Percentiles rank a stretch among this genome's conserved stretches.
Evolutionary conservation across 2,113 vertebrate species (phyloP).

Genomic region (Hoplias malabaricus): DNA sequence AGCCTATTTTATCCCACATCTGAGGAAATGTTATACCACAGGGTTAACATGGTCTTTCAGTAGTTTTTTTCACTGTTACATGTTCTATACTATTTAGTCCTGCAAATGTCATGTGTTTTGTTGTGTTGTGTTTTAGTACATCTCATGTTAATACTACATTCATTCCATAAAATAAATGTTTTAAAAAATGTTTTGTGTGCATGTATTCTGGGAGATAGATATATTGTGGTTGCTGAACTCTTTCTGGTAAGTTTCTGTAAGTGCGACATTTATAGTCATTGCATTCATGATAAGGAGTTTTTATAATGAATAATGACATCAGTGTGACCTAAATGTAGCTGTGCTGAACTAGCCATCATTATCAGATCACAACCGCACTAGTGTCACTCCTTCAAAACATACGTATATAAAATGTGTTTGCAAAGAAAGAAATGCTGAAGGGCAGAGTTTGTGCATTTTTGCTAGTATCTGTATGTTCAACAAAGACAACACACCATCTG

Average conservation of each 20-base stretch:
- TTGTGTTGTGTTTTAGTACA: neutral
- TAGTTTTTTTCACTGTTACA: neutral
- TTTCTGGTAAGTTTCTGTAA: constrained; percentile 6
- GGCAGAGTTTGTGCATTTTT: neutral
- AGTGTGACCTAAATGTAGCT: constrained; percentile 12
- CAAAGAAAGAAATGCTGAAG: neutral
- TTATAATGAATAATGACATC: constrained; percentile 30
- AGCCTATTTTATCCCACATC: neutral
- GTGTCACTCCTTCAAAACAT: neutral
- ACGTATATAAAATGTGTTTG: neutral
- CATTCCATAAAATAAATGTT: neutral
- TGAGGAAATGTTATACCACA: neutral
- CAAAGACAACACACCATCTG: neutral
- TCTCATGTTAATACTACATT: constrained; percentile 2
- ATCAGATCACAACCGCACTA: neutral
- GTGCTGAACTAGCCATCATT: neutral
- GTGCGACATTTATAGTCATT: constrained; percentile 26
- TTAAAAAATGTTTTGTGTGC: neutral
- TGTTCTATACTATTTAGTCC: neutral
- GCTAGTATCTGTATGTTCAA: neutral
- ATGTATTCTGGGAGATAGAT: neutral
- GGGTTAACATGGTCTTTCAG: neutral
- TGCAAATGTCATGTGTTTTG: no score
- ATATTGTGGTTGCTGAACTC: neutral
- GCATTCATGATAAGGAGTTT: constrained; percentile 14